Conservation (phyloP, 2,797 vertebrate genomes). For the Pristis pectinata region DNA sequence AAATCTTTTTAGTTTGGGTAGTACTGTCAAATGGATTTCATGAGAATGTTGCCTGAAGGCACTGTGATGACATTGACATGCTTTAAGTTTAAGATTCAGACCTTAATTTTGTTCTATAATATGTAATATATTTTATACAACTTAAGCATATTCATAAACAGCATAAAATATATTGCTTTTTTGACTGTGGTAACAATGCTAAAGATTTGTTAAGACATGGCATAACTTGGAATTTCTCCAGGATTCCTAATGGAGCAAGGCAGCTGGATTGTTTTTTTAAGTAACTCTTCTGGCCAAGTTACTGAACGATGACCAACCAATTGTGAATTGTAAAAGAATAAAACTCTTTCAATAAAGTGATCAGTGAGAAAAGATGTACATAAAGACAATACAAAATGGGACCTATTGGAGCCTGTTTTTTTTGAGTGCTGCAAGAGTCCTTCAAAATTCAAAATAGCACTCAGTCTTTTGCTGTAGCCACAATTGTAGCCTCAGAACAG, state of each 20-base stretch:
- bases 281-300: too few relatives aligned
- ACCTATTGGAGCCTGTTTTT: too few relatives aligned
- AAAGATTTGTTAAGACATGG: neutral
- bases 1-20: neutral
- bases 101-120: neutral
- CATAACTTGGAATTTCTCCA: neutral
- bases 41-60: neutral
- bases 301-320: constrained; percentile 12
- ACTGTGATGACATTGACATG: neutral
- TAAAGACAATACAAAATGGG: neutral
- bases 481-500: too few relatives aligned
- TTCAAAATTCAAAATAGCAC: too few relatives aligned
- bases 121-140: neutral
- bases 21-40: neutral
- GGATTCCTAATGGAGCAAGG: neutral
- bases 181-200: neutral
- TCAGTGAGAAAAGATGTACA: neutral
- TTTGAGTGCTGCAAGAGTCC: too few relatives aligned
- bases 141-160: neutral
- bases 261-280: neutral
- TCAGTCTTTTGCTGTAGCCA: too few relatives aligned
- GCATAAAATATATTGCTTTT: neutral
- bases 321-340: neutral
- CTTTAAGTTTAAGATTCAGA: neutral
- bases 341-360: neutral